A percentile compares a stretch with the other conserved stretches of the same genome.
phyloP scores from a whole-genome alignment of 2,113 vertebrate species.

The Micronycteris hirsuta region DNA sequence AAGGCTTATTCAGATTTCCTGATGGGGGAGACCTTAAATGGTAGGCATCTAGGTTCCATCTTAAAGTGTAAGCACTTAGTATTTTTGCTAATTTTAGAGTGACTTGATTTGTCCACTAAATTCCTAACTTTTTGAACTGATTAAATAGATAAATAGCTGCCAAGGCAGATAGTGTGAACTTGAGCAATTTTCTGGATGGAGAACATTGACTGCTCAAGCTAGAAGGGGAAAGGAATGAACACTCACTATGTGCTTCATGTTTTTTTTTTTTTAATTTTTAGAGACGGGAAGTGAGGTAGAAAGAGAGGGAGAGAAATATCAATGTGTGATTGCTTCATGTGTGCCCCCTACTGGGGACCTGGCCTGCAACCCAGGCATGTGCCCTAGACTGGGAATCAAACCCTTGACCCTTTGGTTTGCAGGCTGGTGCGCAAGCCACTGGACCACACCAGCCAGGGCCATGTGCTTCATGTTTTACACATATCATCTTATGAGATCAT shows the following conservation, averaged over 20 bases:
- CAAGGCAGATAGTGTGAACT: background rate
- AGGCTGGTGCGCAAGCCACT: no score
- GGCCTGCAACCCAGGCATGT: no score
- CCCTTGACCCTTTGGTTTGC: no score
- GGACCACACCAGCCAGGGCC: background rate
- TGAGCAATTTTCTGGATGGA: background rate
- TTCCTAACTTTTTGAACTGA: constrained; percentile 3
- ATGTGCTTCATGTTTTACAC: background rate
- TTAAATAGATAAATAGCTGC: background rate
- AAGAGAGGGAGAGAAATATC: no score
- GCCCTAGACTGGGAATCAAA: no score
- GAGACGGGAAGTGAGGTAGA: no score
- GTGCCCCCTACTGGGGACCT: no score
- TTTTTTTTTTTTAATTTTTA: background rate
- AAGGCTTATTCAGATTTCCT: constrained; percentile 1
- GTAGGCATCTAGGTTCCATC: background rate
- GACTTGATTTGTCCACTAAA: background rate
- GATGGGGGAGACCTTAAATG: background rate
- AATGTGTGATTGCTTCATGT: no score
- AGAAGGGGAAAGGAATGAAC: background rate
- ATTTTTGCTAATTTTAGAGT: constrained; percentile 29
- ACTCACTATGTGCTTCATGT: background rate
- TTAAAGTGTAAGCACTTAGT: background rate
- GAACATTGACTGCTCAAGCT: background rate
- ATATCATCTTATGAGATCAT: background rate